Base-by-base conservation (phyloP, 2,113 vertebrate species). In the Naja naja region DNA sequence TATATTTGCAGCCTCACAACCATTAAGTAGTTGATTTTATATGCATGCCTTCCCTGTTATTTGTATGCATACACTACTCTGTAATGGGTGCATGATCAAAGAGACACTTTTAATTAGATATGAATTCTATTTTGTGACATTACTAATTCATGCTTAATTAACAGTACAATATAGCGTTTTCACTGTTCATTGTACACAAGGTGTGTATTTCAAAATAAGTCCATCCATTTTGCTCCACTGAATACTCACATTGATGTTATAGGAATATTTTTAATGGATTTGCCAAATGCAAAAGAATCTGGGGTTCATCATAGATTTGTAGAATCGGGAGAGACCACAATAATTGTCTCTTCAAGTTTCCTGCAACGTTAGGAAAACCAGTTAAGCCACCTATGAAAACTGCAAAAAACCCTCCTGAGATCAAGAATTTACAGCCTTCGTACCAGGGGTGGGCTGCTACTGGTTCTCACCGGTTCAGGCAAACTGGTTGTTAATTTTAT, bases 101-200 rank as follows among this genome's bases (percentile, higher is more conserved):
- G 34, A 89, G 45, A 92, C 39, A 7, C 10, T 85, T 89, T 74
- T 55, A 74, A 92, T 88, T 92, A 89, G 87, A 58, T 25, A 12
- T 14, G 52, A 47, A n/a, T 47, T 89, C 20, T 58, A 25, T 47
- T 47, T 89, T 69, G 5, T 54, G n/a, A 20, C 69, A 92, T 89
- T 81, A 81, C 45, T 89, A 92, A 85, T 89, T 55, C 87, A 85
- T 89, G 39, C 25, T 92, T 64, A 64, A 60, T 58, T 88, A 52
- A 64, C 47, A 47, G 45, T 39, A 23, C 43, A 86, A 30, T 22
- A 30, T 43, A 64, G 85, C 10, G 0, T 58, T 85, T 30, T 58
- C 52, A 89, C 23, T 56, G 9, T 4, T 85, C 85, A 27, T n/a
- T 53, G 25, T 85, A 56, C 14, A 18, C 85, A 81, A 89, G 89